Percentiles rank a stretch among this genome's conserved stretches.
Evolutionary conservation across 2,888 invertebrate species (phyloP).

Genomic region (Synergus laeviventris): DNA sequence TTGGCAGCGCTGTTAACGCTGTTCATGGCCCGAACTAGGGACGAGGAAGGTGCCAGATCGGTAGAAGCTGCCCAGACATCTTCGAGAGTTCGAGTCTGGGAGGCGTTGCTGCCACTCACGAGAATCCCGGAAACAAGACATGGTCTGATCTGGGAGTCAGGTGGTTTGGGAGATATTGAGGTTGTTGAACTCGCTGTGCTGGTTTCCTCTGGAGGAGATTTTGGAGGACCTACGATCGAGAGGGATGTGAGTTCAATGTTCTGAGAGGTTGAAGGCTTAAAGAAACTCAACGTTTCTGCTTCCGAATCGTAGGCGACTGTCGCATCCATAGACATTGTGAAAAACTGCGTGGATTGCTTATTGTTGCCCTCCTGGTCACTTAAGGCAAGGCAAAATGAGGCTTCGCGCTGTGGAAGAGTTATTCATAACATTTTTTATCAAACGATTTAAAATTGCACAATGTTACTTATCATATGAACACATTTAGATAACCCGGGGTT

Average conservation of each 20-base stretch:
- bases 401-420: slow-evolving; percentile 73
- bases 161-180: slow-evolving; percentile 48
- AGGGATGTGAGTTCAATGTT: slow-evolving; percentile 76
- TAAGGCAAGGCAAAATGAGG: slow-evolving; percentile 75
- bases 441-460: not conserved
- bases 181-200: slow-evolving; percentile 57
- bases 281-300: slow-evolving; percentile 64
- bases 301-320: slow-evolving; percentile 63
- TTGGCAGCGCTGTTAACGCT: slow-evolving; percentile 83
- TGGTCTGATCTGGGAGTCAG: slow-evolving; percentile 73
- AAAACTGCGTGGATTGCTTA: slow-evolving; percentile 69
- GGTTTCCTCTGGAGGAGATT: slow-evolving; percentile 50
- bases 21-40: slow-evolving; percentile 85
- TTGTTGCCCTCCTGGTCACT: slow-evolving; percentile 71
- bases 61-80: slow-evolving; percentile 73
- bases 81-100: slow-evolving; percentile 69
- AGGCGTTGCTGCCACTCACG: slow-evolving; percentile 66
- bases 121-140: slow-evolving; percentile 78
- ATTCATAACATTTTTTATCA: slow-evolving; percentile 7
- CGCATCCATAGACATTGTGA: slow-evolving; percentile 66
- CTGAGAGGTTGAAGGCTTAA: slow-evolving; percentile 61
- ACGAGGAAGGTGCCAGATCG: slow-evolving; percentile 71
- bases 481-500: too few relatives aligned
- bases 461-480: too few relatives aligned
- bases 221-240: slow-evolving; percentile 74